Conservation (phyloP, 2,888 invertebrate species). For the Aphrophora alni region DNA sequence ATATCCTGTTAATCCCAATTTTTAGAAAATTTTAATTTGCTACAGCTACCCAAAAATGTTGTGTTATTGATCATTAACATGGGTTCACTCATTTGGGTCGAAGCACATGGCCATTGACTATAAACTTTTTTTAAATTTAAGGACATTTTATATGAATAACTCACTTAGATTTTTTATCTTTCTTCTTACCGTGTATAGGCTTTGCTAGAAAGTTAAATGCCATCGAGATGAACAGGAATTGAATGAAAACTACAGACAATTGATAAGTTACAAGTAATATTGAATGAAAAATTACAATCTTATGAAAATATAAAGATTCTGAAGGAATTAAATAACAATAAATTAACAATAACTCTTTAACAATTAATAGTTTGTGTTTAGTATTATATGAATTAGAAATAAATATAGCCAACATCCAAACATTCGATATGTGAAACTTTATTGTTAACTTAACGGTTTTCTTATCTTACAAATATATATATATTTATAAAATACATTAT, state of each 20-base stretch:
- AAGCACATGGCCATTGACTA: too few relatives aligned
- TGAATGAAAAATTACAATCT: constrained; percentile 2
- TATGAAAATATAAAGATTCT: not conserved
- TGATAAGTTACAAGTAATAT: not conserved
- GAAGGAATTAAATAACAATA: not conserved
- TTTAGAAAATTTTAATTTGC: too few relatives aligned
- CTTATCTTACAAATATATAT: not conserved
- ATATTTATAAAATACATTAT: not conserved
- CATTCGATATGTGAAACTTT: not conserved
- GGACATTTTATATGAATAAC: too few relatives aligned
- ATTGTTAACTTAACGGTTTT: not conserved
- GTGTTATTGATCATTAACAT: too few relatives aligned
- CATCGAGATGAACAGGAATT: not conserved
- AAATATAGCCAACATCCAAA: not conserved
- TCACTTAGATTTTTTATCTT: too few relatives aligned
- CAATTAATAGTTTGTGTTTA: not conserved
- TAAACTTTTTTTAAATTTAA: too few relatives aligned
- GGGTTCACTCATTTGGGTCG: too few relatives aligned
- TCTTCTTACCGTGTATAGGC: too few relatives aligned
- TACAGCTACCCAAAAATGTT: too few relatives aligned
- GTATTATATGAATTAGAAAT: not conserved
- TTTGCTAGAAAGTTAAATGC: too few relatives aligned
- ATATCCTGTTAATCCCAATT: too few relatives aligned
- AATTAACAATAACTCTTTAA: not conserved
- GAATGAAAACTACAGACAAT: not conserved